These are phyloP conservation scores for Trypoxylus dichotomus DNA, from an alignment of 1,140 invertebrate genomes.

Conservation along the genomic window DNA sequence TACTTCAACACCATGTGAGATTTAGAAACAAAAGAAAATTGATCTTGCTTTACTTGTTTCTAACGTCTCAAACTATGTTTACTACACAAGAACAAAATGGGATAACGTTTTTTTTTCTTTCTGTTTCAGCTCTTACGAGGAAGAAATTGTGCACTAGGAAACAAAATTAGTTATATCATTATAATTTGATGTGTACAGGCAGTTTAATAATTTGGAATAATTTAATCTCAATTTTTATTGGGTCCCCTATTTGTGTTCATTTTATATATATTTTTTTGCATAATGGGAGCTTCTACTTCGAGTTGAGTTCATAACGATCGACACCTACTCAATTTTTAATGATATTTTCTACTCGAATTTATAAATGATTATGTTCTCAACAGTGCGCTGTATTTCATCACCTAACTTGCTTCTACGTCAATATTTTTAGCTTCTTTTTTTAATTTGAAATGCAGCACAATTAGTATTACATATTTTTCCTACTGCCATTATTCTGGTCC, in stretches of 20 bases:
- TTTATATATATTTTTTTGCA: conserved; percentile 18
- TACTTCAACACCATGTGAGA: no score
- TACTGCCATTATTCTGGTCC: conserved; percentile 43
- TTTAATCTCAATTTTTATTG: conserved; percentile 28
- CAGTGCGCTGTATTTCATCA: conserved; percentile 12
- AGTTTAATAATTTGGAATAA: conserved; percentile 18
- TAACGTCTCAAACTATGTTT: neutral
- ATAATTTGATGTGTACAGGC: conserved; percentile 13
- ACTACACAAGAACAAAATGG: neutral
- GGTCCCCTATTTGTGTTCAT: conserved; percentile 37
- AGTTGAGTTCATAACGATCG: neutral
- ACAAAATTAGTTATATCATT: conserved; percentile 9
- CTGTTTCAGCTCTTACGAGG: conserved; percentile 16
- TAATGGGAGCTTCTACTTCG: conserved; percentile 30
- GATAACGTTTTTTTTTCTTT: neutral
- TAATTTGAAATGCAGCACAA: conserved; percentile 15
- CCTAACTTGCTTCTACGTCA: neutral
- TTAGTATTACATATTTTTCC: conserved; percentile 29
- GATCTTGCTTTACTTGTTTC: no score
- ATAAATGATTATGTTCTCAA: conserved; percentile 5
- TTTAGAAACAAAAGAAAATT: no score
- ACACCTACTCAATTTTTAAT: neutral
- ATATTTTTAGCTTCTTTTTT: conserved; percentile 19
- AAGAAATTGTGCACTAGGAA: conserved; percentile 17
- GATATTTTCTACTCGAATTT: neutral